Conservation (phyloP, 2,797 vertebrate species). For the Pterois miles region DNA sequence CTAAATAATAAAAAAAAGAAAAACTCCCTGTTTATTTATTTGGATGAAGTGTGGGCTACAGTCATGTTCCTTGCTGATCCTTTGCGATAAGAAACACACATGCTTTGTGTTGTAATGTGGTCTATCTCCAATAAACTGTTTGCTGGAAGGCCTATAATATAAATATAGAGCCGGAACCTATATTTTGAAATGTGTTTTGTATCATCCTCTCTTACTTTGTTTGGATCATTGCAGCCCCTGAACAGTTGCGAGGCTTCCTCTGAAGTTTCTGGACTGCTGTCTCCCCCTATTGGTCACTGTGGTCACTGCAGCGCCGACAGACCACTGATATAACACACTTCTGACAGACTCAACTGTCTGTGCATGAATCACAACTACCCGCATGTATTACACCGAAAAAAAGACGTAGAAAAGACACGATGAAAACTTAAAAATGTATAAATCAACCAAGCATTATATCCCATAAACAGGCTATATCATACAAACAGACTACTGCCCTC, state of each 20-base stretch:
- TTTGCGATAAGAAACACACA: background rate
- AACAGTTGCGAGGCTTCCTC: background rate
- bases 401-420: background rate
- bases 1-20: background rate
- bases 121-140: background rate
- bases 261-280: conserved; percentile 80
- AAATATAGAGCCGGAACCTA: background rate
- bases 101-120: background rate
- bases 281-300: conserved; percentile 79
- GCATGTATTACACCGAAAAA: background rate
- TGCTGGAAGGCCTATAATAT: background rate
- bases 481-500: background rate
- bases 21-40: background rate
- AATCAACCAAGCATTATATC: background rate
- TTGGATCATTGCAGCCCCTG: background rate
- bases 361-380: background rate
- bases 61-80: background rate
- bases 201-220: background rate
- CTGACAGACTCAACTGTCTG: background rate
- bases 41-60: background rate
- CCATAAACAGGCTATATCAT: background rate
- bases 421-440: background rate
- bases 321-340: background rate
- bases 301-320: background rate
- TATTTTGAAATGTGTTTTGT: background rate